A percentile compares a stretch with the other conserved stretches of the same genome.
phyloP scores from a whole-genome alignment of 2,113 vertebrate species.

The Lanius ludovicianus region DNA sequence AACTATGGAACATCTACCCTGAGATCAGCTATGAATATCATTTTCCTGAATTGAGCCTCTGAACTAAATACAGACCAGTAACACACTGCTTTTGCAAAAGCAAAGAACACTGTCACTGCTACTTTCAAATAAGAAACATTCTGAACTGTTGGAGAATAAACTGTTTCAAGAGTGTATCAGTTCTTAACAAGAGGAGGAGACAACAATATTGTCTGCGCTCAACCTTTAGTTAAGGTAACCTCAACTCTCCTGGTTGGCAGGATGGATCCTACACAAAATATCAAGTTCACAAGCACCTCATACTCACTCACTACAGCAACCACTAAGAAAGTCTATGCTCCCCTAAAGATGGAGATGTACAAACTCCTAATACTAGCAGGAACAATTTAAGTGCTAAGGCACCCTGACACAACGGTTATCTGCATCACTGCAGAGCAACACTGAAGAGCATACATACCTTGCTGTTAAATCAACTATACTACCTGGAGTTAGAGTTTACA shows the following conservation, averaged over 20 bases:
- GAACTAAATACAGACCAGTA: background rate
- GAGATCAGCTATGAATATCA: background rate
- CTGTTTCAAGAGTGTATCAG: background rate
- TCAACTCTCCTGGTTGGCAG: background rate
- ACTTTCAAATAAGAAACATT: background rate
- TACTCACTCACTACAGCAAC: background rate
- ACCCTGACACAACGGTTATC: background rate
- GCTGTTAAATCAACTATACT: background rate
- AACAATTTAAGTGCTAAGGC: background rate
- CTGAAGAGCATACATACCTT: background rate
- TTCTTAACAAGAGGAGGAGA: background rate
- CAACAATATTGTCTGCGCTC: background rate
- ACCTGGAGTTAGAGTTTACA: background rate
- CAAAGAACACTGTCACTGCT: background rate
- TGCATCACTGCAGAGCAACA: background rate
- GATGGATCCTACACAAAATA: background rate
- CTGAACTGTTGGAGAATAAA: background rate
- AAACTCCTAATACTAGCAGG: background rate
- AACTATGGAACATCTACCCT: background rate
- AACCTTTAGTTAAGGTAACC: background rate
- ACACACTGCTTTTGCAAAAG: background rate
- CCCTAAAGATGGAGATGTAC: background rate
- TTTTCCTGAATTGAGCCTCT: background rate
- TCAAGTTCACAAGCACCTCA: background rate
- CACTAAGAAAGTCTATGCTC: background rate